Evolutionary conservation across 2,797 vertebrate genomes (phyloP).

Genomic region (Cirrhinus molitorella): DNA sequence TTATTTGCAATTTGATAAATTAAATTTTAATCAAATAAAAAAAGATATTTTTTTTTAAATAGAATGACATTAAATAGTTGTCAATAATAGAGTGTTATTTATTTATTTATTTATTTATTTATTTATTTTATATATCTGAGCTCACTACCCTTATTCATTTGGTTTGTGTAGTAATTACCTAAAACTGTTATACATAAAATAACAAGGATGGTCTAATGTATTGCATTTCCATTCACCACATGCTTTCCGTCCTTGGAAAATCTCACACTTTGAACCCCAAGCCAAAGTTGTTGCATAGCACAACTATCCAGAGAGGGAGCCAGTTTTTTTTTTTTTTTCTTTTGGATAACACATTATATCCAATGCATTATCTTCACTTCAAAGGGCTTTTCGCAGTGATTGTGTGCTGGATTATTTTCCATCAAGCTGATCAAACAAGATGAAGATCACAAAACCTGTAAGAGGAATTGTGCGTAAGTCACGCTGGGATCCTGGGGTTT

Average conservation of each 20-base stretch:
- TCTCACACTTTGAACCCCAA: slow-evolving; percentile 34
- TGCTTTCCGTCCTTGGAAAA: slow-evolving; percentile 3
- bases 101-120: neutral
- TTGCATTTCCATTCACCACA: neutral
- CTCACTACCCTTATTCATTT: neutral
- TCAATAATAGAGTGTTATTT: neutral
- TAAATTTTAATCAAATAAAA: neutral
- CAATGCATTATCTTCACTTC: slow-evolving; percentile 42
- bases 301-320: neutral
- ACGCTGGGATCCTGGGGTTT: slow-evolving; percentile 37
- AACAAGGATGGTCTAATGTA: neutral
- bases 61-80: neutral
- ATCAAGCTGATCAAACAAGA: slow-evolving; percentile 47
- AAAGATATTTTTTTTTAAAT: neutral
- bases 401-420: slow-evolving; percentile 35
- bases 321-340: slow-evolving; percentile 17
- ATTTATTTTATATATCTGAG: neutral
- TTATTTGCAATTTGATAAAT: neutral
- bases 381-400: slow-evolving; percentile 31
- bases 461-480: slow-evolving; percentile 39
- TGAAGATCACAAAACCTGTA: slow-evolving; percentile 42
- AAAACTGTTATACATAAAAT: neutral
- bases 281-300: slow-evolving; percentile 7
- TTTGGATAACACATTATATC: slow-evolving; percentile 30
- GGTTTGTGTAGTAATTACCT: neutral